Conservation (phyloP, 1,140 invertebrate genomes). For the Pararge aegeria region DNA sequence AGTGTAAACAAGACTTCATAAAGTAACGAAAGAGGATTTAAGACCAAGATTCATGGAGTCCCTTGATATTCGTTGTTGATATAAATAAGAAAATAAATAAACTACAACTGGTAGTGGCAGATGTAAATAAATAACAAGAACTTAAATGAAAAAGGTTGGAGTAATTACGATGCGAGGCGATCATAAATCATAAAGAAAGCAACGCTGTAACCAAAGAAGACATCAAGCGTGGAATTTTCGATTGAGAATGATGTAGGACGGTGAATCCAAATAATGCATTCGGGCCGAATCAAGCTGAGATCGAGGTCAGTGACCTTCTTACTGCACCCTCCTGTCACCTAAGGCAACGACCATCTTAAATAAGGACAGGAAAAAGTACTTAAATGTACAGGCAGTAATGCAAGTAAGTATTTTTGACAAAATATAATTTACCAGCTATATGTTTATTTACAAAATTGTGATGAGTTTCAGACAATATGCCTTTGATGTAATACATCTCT, state of each 20-base stretch:
- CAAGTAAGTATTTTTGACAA: not conserved
- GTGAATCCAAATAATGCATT: slow-evolving; percentile 69
- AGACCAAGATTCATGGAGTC: no score
- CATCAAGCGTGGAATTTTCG: slow-evolving; percentile 69
- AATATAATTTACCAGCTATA: no score
- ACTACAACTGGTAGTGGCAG: slow-evolving; percentile 13
- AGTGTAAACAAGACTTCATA: no score
- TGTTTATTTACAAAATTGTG: no score
- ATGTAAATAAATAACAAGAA: slow-evolving; percentile 33
- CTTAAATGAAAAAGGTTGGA: slow-evolving; percentile 39
- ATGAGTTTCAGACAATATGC: no score
- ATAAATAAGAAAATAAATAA: slow-evolving; percentile 18
- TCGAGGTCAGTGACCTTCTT: slow-evolving; percentile 64
- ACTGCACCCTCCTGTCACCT: slow-evolving; percentile 35
- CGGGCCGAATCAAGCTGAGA: slow-evolving; percentile 58
- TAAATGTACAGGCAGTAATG: slow-evolving; percentile 7
- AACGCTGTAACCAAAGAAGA: slow-evolving; percentile 62
- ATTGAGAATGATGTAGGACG: slow-evolving; percentile 69
- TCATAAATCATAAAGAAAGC: slow-evolving; percentile 73
- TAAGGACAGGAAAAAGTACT: slow-evolving; percentile 19
- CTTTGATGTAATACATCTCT: no score
- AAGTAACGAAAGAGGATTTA: no score
- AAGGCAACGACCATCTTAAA: slow-evolving; percentile 32
- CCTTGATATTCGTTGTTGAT: slow-evolving; percentile 15
- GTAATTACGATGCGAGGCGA: slow-evolving; percentile 45